phyloP scores from a whole-genome alignment of 2,113 vertebrate species.

The Engraulis encrasicolus region DNA sequence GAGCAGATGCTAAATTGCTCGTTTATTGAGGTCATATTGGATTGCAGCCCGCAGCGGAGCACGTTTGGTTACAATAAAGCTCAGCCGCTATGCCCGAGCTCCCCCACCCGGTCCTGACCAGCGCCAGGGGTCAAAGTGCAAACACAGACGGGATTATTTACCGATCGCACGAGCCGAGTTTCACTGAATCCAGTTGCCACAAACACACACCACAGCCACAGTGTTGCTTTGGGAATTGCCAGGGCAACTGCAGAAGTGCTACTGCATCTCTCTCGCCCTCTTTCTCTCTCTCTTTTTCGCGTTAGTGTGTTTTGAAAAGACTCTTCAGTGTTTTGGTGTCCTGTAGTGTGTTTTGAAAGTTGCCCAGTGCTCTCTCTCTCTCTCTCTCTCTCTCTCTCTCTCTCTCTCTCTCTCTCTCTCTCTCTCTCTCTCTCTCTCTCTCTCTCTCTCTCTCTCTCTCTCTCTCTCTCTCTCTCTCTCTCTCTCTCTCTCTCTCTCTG shows the following conservation, averaged over 20 bases:
- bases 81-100: too few relatives aligned
- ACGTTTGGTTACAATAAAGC: background rate
- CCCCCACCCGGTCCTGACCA: background rate
- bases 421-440: background rate
- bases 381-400: too few relatives aligned
- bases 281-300: too few relatives aligned
- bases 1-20: constrained; percentile 21
- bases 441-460: background rate
- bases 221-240: background rate
- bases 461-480: background rate
- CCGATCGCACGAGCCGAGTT: background rate
- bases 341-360: too few relatives aligned
- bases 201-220: background rate
- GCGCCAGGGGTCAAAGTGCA: background rate
- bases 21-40: constrained; percentile 21
- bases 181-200: background rate
- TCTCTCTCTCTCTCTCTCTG: background rate
- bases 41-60: background rate
- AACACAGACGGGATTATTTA: background rate
- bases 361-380: too few relatives aligned
- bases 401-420: too few relatives aligned
- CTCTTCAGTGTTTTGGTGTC: too few relatives aligned
- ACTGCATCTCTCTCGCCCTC: too few relatives aligned
- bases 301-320: too few relatives aligned
- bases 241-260: background rate